These are phyloP conservation scores for Anneissia japonica DNA, from an alignment of 35 echinoderm and acorn worm species.

Conservation along the genomic window DNA sequence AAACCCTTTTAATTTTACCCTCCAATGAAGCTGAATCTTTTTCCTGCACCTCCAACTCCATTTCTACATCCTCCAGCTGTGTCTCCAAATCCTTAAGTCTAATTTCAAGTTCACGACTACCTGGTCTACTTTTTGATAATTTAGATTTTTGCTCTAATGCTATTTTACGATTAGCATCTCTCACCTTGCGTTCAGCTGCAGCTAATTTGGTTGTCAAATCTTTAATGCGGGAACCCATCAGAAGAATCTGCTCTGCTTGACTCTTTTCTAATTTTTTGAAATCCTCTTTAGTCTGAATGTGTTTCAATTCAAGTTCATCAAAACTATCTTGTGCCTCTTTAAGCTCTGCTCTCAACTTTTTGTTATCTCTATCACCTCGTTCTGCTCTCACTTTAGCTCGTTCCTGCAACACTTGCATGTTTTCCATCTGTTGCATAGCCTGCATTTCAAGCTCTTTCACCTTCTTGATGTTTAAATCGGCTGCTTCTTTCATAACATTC, in stretches of 20 bases:
- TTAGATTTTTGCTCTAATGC: neutral
- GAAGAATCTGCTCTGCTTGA: slow-evolving; percentile 56
- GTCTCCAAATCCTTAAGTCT: slow-evolving; percentile 61
- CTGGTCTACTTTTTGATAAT: neutral
- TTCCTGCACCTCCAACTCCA: slow-evolving; percentile 45
- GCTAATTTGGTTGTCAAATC: slow-evolving; percentile 86
- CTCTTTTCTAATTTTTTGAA: slow-evolving; percentile 44
- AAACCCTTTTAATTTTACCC: slow-evolving; percentile 40
- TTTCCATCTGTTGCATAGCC: slow-evolving; percentile 26
- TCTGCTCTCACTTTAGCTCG: slow-evolving; percentile 55
- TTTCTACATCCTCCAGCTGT: slow-evolving; percentile 56
- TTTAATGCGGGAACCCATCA: slow-evolving; percentile 80
- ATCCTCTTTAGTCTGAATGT: slow-evolving; percentile 59
- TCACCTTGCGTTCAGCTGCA: slow-evolving; percentile 87
- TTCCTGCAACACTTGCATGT: slow-evolving; percentile 1
- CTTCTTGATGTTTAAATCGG: neutral
- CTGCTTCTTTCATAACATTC: slow-evolving; percentile 19
- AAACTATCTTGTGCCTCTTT: slow-evolving; percentile 48
- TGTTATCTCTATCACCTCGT: slow-evolving; percentile 59
- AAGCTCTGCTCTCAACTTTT: slow-evolving; percentile 59
- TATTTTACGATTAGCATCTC: slow-evolving; percentile 28
- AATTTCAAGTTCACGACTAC: slow-evolving; percentile 42
- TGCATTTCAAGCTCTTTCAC: slow-evolving; percentile 29
- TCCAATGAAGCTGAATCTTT: slow-evolving; percentile 38
- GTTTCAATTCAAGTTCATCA: slow-evolving; percentile 75